phyloP scores from a whole-genome alignment of 2,113 vertebrate species.

The Eptesicus fuscus region DNA sequence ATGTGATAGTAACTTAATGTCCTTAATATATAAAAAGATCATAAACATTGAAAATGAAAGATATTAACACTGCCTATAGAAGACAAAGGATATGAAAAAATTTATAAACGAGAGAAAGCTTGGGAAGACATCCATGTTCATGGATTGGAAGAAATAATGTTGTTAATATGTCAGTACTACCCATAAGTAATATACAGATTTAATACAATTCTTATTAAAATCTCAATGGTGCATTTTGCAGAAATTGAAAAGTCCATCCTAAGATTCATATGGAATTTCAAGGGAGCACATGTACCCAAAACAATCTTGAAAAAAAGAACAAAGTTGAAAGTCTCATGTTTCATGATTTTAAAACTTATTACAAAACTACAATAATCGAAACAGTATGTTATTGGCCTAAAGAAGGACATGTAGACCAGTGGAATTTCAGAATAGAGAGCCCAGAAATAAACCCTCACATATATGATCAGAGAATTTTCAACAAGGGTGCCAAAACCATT shows the following conservation, averaged over 20 bases:
- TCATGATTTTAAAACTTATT: neutral
- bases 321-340: neutral
- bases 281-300: too few species aligned
- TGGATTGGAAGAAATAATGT: neutral
- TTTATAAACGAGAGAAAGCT: neutral
- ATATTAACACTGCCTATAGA: neutral
- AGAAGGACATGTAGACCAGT: neutral
- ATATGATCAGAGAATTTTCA: neutral
- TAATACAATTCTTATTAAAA: neutral
- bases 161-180: neutral
- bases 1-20: neutral
- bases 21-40: neutral
- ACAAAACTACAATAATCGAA: neutral
- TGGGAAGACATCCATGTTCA: neutral
- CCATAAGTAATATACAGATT: neutral
- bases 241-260: neutral
- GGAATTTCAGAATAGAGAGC: neutral
- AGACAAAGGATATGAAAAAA: neutral
- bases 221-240: neutral
- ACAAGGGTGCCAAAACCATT: neutral
- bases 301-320: neutral
- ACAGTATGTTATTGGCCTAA: neutral
- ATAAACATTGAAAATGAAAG: neutral
- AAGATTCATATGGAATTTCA: neutral
- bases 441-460: neutral